Percentiles rank a stretch among this genome's conserved stretches.
These are phyloP conservation scores for Drosophila ananassae DNA, from an alignment of 1,140 invertebrate genomes.

Conservation along the genomic window DNA sequence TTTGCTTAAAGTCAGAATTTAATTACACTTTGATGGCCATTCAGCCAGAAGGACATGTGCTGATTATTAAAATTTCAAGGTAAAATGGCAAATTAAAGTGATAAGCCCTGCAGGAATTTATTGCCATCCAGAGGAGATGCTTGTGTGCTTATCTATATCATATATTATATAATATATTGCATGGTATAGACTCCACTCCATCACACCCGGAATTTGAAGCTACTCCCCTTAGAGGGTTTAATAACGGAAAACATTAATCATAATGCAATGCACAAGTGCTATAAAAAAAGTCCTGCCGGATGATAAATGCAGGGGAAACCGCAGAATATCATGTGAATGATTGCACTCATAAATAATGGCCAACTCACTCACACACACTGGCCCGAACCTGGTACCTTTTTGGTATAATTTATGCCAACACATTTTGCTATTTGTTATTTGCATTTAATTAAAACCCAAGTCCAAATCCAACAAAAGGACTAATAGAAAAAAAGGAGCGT, in stretches of 20 bases:
- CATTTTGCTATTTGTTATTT: constrained; percentile 72
- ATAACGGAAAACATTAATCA: constrained; percentile 47
- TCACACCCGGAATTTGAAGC: neutral
- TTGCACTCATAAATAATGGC: constrained; percentile 79
- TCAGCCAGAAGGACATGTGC: constrained; percentile 12
- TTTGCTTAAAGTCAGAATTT: constrained; percentile 22
- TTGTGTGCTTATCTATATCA: neutral
- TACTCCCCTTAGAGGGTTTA: neutral
- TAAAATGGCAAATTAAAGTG: constrained; percentile 8
- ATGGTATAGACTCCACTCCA: neutral
- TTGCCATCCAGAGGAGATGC: neutral
- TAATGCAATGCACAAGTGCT: constrained; percentile 53
- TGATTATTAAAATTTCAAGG: neutral
- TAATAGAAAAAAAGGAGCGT: neutral
- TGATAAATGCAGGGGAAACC: constrained; percentile 77
- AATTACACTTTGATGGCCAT: constrained; percentile 30
- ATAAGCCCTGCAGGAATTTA: neutral
- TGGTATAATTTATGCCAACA: constrained; percentile 65
- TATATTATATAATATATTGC: neutral
- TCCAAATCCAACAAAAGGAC: constrained; percentile 24
- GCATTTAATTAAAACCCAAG: constrained; percentile 77
- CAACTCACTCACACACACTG: constrained; percentile 8
- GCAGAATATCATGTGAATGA: constrained; percentile 82
- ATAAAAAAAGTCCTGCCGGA: constrained; percentile 70
- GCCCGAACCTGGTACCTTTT: constrained; percentile 12